phyloP scores from a whole-genome alignment of 2,888 invertebrate species.

The Morinoia aosen region DNA sequence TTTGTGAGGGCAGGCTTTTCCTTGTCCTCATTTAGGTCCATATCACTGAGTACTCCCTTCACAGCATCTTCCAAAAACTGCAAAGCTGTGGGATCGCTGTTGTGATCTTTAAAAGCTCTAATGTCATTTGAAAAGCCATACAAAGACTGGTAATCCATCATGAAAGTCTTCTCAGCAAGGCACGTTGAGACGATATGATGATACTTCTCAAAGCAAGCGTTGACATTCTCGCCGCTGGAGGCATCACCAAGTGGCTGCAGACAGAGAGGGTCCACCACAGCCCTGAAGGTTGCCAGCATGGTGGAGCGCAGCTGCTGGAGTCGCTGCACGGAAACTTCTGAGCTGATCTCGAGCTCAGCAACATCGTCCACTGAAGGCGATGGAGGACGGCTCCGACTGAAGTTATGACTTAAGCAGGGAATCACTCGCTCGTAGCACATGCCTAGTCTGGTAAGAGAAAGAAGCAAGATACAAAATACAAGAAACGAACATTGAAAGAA shows the following conservation, averaged over 20 bases:
- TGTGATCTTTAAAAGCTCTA: conserved; percentile 75
- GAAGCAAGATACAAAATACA: not conserved
- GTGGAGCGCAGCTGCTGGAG: conserved; percentile 54
- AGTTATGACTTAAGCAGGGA: conserved; percentile 74
- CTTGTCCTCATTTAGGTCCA: conserved; percentile 48
- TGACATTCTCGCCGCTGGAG: conserved; percentile 3
- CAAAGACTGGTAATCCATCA: conserved; percentile 79
- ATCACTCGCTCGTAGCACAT: conserved; percentile 82
- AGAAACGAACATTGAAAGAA: not conserved
- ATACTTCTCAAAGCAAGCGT: conserved; percentile 71
- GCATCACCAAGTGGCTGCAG: conserved; percentile 27
- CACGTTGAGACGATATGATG: conserved; percentile 74
- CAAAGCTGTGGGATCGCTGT: conserved; percentile 60
- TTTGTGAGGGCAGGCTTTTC: not conserved
- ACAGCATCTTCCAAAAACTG: conserved; percentile 63
- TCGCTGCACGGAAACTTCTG: conserved; percentile 19
- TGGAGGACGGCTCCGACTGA: conserved; percentile 12
- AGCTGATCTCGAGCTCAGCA: conserved; percentile 18
- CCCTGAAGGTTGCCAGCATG: conserved; percentile 58
- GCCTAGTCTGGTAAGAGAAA: conserved; percentile 74
- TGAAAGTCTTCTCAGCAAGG: conserved; percentile 76
- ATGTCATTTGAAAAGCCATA: conserved; percentile 81
- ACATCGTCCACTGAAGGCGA: conserved; percentile 43
- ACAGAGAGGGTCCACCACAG: conserved; percentile 57
- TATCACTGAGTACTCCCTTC: conserved; percentile 56